Conservation (phyloP, 1,140 invertebrate species). For the Pogonomyrmex barbatus region DNA sequence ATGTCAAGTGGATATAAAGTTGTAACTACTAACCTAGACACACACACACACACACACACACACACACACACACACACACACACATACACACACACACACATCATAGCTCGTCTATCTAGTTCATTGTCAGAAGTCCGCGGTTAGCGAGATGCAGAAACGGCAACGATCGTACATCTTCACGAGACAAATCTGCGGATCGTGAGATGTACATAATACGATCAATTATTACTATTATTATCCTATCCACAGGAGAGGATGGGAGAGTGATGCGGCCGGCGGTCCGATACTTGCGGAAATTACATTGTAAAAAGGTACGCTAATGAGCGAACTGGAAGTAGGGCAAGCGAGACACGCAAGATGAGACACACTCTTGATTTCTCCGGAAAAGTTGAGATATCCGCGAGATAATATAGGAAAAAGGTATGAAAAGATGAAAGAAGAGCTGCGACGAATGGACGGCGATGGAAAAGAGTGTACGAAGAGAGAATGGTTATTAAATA, state of each 20-base stretch:
- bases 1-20: slow-evolving; percentile 77
- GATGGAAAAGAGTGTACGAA: not conserved
- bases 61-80: slow-evolving; percentile 14
- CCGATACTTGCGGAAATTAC: slow-evolving; percentile 37
- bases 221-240: slow-evolving; percentile 26
- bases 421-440: not conserved
- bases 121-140: slow-evolving; percentile 79
- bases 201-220: slow-evolving; percentile 26
- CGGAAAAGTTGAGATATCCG: slow-evolving; percentile 45
- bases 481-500: not conserved
- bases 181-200: slow-evolving; percentile 60
- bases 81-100: slow-evolving; percentile 5
- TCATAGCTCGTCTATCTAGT: slow-evolving; percentile 77
- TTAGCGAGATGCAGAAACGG: slow-evolving; percentile 25
- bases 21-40: slow-evolving; percentile 83
- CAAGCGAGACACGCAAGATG: not conserved
- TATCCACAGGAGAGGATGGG: not conserved
- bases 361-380: slow-evolving; percentile 51
- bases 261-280: not conserved
- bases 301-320: slow-evolving; percentile 25
- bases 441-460: not conserved
- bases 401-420: slow-evolving; percentile 21
- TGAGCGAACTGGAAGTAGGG: slow-evolving; percentile 37
- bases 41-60: not conserved
- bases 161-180: slow-evolving; percentile 31